Conservation (phyloP, 2,888 invertebrate genomes). For the Parelbella ahira region DNA sequence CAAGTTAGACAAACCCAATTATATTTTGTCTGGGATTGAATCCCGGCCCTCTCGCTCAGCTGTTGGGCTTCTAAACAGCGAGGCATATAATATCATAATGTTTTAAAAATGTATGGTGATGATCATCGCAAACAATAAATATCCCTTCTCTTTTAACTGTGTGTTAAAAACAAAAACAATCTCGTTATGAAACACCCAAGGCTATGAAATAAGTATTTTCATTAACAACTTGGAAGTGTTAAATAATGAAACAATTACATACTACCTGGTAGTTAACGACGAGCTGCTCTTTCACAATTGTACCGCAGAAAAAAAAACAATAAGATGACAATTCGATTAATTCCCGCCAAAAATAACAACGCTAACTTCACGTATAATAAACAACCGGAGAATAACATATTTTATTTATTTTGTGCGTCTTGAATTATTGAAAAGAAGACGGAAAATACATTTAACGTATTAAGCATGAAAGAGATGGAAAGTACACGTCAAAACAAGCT, state of each 20-base stretch:
- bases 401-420: constrained; percentile 45
- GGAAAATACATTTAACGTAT: constrained; percentile 21
- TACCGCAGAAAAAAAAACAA: constrained; percentile 34
- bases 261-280: constrained; percentile 35
- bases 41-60: too few relatives aligned
- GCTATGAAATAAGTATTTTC: constrained; percentile 33
- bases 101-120: too few relatives aligned
- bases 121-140: too few relatives aligned
- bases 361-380: constrained; percentile 31
- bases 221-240: constrained; percentile 41
- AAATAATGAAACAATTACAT: constrained; percentile 32
- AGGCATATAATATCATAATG: too few relatives aligned
- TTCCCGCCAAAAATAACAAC: constrained; percentile 43
- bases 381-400: constrained; percentile 42
- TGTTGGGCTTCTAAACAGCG: too few relatives aligned
- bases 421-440: constrained; percentile 41
- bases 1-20: too few relatives aligned
- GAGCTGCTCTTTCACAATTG: constrained; percentile 37
- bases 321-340: constrained; percentile 46
- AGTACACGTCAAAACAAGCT: constrained; percentile 34
- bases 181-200: constrained; percentile 11
- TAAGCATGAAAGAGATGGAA: constrained; percentile 43
- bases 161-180: constrained; percentile 5
- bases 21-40: too few relatives aligned
- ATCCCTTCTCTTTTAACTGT: too few relatives aligned